Evolutionary conservation across 2,797 vertebrate genomes (phyloP).

Genomic region (Cygnus olor): DNA sequence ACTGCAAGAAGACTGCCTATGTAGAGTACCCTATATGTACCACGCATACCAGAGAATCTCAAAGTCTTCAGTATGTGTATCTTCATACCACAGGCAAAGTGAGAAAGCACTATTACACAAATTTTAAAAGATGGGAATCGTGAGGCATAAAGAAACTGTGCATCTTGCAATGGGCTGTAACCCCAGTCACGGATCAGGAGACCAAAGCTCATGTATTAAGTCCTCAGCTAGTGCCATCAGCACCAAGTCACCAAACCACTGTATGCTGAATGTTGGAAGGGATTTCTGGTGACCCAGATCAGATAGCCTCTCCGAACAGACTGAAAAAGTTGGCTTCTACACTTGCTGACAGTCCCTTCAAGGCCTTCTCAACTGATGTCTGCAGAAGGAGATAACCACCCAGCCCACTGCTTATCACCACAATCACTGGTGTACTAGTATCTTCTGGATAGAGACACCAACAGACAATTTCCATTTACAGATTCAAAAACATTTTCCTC

Average conservation of each 20-base stretch:
- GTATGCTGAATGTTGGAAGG: neutral
- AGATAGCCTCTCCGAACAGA: neutral
- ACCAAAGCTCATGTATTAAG: neutral
- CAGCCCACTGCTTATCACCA: neutral
- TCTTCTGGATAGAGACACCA: neutral
- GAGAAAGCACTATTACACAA: neutral
- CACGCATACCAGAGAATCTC: neutral
- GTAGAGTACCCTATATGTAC: neutral
- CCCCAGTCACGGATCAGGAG: neutral
- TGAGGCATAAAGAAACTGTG: rapidly evolving
- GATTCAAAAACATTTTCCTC: neutral
- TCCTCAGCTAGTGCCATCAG: neutral
- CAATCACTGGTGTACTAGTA: neutral
- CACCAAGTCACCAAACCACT: neutral
- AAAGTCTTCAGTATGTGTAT: neutral
- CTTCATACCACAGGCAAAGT: neutral
- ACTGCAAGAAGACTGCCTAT: neutral
- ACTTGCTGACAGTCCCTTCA: neutral
- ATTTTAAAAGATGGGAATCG: neutral
- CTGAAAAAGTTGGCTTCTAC: neutral
- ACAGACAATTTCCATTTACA: neutral
- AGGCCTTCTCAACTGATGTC: neutral
- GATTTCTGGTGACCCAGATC: neutral
- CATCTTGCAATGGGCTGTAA: rapidly evolving
- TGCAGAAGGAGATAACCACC: neutral